Evolutionary conservation across 2,797 vertebrate species (phyloP).

Genomic region (Macropus fuliginosus): DNA sequence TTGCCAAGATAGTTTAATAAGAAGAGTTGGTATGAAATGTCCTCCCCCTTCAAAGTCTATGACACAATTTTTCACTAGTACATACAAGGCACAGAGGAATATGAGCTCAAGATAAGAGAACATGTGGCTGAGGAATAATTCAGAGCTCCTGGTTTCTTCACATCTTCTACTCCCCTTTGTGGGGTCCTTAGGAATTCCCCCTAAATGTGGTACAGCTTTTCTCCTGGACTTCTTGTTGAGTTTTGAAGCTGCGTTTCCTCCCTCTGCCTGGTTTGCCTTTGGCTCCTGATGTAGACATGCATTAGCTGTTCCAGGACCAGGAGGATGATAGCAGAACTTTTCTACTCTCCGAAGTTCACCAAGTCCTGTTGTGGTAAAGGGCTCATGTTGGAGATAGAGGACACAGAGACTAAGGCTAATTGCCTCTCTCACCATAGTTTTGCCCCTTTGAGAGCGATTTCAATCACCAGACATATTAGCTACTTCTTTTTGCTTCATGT

Average conservation of each 20-base stretch:
- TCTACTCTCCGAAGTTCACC: background rate
- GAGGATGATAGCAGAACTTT: background rate
- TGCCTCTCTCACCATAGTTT: background rate
- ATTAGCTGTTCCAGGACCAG: background rate
- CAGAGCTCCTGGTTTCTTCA: background rate
- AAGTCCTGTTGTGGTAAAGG: background rate
- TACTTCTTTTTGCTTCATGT: background rate
- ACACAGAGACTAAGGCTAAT: background rate
- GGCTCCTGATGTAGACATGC: background rate
- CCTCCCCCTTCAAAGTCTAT: background rate
- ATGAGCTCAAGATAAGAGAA: background rate
- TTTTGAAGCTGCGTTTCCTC: background rate
- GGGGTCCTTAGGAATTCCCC: background rate
- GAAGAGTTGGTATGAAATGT: background rate
- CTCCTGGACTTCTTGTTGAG: background rate
- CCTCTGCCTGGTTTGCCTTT: background rate
- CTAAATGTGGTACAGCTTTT: background rate
- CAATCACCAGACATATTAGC: background rate
- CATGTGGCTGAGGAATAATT: background rate
- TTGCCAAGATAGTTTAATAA: background rate
- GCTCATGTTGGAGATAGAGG: background rate
- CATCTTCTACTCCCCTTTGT: background rate
- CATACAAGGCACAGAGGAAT: background rate
- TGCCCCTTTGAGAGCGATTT: background rate
- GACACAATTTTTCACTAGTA: background rate